phyloP scores from a whole-genome alignment of 2,113 vertebrate species.

The Picathartes gymnocephalus region DNA sequence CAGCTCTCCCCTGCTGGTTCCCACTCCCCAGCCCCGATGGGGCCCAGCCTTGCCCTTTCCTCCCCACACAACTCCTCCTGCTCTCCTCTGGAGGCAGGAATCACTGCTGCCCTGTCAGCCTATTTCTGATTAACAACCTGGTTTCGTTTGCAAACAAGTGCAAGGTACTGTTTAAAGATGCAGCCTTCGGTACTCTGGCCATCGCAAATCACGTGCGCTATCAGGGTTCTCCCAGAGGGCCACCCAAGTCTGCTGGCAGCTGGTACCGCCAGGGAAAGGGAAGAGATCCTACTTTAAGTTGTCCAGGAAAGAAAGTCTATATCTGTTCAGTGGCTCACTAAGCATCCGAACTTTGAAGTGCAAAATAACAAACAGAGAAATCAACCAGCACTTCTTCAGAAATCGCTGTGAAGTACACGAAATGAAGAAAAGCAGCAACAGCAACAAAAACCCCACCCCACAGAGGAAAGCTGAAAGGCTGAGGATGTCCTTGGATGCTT shows the following conservation, averaged over 20 bases:
- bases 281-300: neutral
- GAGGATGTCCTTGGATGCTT: neutral
- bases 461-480: neutral
- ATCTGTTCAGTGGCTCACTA: neutral
- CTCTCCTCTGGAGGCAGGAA: neutral
- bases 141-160: rapidly evolving
- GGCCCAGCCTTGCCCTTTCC: neutral
- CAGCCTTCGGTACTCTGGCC: neutral
- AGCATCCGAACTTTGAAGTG: neutral
- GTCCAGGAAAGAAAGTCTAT: neutral
- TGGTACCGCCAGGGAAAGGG: neutral
- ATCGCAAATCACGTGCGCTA: rapidly evolving
- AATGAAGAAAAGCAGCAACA: neutral
- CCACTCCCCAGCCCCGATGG: rapidly evolving
- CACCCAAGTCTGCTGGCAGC: neutral
- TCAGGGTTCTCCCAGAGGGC: neutral
- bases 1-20: rapidly evolving
- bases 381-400: neutral
- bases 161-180: neutral
- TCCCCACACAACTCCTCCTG: neutral
- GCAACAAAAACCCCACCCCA: neutral
- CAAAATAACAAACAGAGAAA: neutral
- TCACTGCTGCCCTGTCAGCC: neutral
- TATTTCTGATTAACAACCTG: neutral
- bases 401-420: neutral